Base-by-base conservation (phyloP, 2,888 invertebrate species). In the Mesorhabditis belari region DNA sequence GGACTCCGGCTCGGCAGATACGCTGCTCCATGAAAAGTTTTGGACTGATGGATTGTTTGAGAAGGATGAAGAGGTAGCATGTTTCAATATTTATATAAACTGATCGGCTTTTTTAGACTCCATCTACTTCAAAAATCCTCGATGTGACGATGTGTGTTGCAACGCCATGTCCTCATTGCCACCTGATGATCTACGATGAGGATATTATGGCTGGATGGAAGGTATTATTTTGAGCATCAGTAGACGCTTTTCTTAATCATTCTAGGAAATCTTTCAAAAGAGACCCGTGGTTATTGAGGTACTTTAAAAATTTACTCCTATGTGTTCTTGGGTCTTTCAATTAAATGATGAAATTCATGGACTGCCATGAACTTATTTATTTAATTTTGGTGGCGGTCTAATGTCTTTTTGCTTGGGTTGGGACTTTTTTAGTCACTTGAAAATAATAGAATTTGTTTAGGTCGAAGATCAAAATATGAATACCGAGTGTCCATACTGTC, bases 141-240 rank as follows among this genome's bases (percentile, higher is more conserved):
- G 76, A 79, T 62, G 75, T 82, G 4, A 81, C 82, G 21, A 87
- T 96, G 77, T 91, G 91, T 35, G 91, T 92, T 19, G 92, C 92
- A 80, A 92, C 92, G 52, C 73, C 80, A 5, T 85, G 85, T 70
- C 75, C 79, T 3, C 64, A 77, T n/a, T 85, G 85, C 68, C 67
- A 74, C n/a, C 73, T 77, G 49, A 73, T 83, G 61, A 84, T 98
- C n/a, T 98, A 95, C 82, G 98, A 99, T 81, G 98, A 98, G 82
- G 96, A 99, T 81, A 94, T 98, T 58, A 95, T 98, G 94, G 91
- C 93, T 57, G 94, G 95, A 60, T 99, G 98, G 98, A 89, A 90
- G 66, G 90, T 65, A 53, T 9, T 6, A n/a, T n/a, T n/a, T n/a
- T n/a, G n/a, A n/a, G n/a, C n/a, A n/a, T n/a, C n/a, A n/a, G n/a